phyloP scores from a whole-genome alignment of 2,113 vertebrate species.

The Porphyrio hochstetteri region DNA sequence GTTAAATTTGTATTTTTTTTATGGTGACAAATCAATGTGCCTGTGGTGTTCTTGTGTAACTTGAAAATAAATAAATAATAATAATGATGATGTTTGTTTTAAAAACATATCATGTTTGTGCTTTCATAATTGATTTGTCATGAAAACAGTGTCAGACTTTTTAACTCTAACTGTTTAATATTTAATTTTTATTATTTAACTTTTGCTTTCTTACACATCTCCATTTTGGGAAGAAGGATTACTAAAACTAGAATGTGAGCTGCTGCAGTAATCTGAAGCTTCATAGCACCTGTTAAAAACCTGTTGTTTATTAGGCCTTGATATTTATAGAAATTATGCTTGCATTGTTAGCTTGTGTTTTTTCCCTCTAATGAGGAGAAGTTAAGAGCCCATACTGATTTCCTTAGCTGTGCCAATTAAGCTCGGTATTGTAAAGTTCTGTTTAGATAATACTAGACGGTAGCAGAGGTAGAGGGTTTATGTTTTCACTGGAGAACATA shows the following conservation, averaged over 20 bases:
- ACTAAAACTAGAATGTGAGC: neutral
- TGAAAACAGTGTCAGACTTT: neutral
- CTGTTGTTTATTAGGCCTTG: neutral
- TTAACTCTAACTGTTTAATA: neutral
- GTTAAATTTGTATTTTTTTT: neutral
- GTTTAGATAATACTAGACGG: neutral
- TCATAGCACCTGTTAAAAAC: slow-evolving; percentile 15
- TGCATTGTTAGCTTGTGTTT: neutral
- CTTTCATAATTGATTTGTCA: neutral
- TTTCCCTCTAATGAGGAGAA: neutral
- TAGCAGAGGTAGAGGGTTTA: neutral
- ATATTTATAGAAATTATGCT: slow-evolving; percentile 5
- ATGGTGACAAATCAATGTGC: neutral
- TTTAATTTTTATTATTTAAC: neutral
- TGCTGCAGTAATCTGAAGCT: neutral
- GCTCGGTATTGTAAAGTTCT: neutral
- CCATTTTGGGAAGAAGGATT: slow-evolving; percentile 17
- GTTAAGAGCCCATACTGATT: neutral
- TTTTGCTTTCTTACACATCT: neutral
- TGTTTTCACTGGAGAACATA: neutral
- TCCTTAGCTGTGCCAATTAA: neutral
- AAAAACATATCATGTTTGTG: neutral
- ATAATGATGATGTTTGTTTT: neutral
- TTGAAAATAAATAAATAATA: neutral
- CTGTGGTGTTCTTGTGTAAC: neutral